A percentile compares a stretch with the other conserved stretches of the same genome.
phyloP scores from a whole-genome alignment of 1,140 invertebrate species.

The Bursaphelenchus mucronatus region DNA sequence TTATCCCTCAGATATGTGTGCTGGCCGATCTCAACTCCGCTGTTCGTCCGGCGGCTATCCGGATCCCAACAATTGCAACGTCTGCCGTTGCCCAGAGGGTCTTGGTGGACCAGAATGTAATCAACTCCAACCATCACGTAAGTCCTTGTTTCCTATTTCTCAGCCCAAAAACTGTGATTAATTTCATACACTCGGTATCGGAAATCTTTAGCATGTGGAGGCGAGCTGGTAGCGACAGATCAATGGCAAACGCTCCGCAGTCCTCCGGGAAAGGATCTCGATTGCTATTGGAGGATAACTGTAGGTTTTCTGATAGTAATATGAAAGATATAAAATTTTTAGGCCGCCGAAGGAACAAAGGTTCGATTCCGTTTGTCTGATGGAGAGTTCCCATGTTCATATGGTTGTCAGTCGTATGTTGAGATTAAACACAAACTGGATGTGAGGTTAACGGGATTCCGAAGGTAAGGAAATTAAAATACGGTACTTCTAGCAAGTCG shows the following conservation, averaged over 20 bases:
- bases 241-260: slow-evolving; percentile 58
- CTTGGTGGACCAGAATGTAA: slow-evolving; percentile 56
- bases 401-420: slow-evolving; percentile 58
- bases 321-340: slow-evolving; percentile 12
- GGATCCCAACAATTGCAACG: slow-evolving; percentile 56
- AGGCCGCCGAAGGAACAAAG: slow-evolving; percentile 51
- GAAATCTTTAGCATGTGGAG: slow-evolving; percentile 51
- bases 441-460: slow-evolving; percentile 55
- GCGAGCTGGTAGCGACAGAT: slow-evolving; percentile 53
- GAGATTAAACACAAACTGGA: slow-evolving; percentile 59
- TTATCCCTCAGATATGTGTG: slow-evolving; percentile 40
- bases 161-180: background rate
- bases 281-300: slow-evolving; percentile 60
- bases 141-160: slow-evolving; percentile 10
- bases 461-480: slow-evolving; percentile 40
- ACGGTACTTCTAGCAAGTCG: background rate
- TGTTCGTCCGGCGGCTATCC: slow-evolving; percentile 58
- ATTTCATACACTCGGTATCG: background rate
- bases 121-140: slow-evolving; percentile 55
- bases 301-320: slow-evolving; percentile 26
- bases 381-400: slow-evolving; percentile 60
- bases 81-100: slow-evolving; percentile 57
- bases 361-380: slow-evolving; percentile 58
- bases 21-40: slow-evolving; percentile 31
- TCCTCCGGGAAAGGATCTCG: slow-evolving; percentile 52